Base-by-base conservation (phyloP, 2,797 vertebrate species). In the Acipenser ruthenus region DNA sequence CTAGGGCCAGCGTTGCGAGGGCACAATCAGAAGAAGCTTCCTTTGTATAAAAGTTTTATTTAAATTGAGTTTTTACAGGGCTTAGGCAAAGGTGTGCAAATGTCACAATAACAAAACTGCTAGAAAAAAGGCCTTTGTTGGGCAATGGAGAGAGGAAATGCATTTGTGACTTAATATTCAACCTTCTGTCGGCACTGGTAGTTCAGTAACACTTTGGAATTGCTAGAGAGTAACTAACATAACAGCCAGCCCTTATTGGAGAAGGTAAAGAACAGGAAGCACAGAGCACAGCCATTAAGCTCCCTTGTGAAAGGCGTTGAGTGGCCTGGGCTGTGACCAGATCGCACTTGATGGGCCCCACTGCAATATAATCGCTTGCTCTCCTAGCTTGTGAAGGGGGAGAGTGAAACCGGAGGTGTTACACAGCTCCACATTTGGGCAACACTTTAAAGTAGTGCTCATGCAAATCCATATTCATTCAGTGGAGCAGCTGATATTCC, bases 201-300 rank as follows among this genome's bases (percentile, higher is more conserved):
- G 80, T 83, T 80, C 80, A 4, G 77, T 84, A 86, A 88, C 83
- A 81, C 84, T 84, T 86, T 82, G 77, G 80, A 82, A 79, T 79
- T 79, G 71, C 79, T 84, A 80, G 77, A 88, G 86, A 87, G 86
- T 88, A 84, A 86, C 85, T 86, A 87, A 86, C 83, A 79, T 74
- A 37, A 37, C 23, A 37, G 23, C 71, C 71, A 76, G 79, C 75
- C 75, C 83, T 84, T 82, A 79, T 61, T 73, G 78, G 80, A 87
- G 79, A 83, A 84, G 87, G 87, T 88, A 84, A 86, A 88, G 83
- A 81, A 82, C 83, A 78, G 77, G 70, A 79, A 81, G 83, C 80
- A 80, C 80, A 73, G 78, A 80, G 80, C 76, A 76, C 23, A 76
- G 79, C 83, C 83, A 87, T 86, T 86, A 87, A 86, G 85, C 80